These are phyloP conservation scores for Musca vetustissima DNA, from an alignment of 1,140 invertebrate species.

Conservation along the genomic window DNA sequence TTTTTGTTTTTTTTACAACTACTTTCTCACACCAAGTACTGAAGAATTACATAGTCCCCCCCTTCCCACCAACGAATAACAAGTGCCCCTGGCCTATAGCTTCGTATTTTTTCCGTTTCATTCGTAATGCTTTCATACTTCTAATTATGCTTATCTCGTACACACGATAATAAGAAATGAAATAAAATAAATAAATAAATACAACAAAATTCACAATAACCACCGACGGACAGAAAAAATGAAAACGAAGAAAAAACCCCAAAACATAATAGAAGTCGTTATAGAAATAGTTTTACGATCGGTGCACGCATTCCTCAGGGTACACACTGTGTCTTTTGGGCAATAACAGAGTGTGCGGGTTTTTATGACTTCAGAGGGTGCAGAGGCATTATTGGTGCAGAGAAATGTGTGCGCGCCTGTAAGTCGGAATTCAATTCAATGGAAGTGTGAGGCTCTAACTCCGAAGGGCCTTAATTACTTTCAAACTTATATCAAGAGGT, in stretches of 20 bases:
- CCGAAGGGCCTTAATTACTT: no score
- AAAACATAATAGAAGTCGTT: background rate
- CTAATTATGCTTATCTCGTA: slow-evolving; percentile 22
- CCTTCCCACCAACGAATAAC: no score
- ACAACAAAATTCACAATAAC: slow-evolving; percentile 1
- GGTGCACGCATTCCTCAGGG: slow-evolving; percentile 9
- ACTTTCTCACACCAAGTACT: no score
- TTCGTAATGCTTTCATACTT: background rate
- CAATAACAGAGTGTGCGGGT: background rate
- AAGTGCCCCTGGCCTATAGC: no score
- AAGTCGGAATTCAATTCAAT: no score
- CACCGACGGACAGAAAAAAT: background rate
- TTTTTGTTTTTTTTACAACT: no score
- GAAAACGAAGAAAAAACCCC: background rate
- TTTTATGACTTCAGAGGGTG: background rate
- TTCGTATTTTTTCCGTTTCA: no score
- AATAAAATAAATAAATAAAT: no score
- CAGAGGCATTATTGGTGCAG: background rate
- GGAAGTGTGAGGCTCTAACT: no score
- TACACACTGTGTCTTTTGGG: background rate
- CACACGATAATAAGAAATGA: slow-evolving; percentile 17
- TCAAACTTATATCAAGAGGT: no score
- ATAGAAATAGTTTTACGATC: slow-evolving; percentile 18
- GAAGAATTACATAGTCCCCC: no score
- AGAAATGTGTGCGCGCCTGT: no score